Conservation (phyloP, 1,140 invertebrate genomes). For the Rhyacophila brunnea region DNA sequence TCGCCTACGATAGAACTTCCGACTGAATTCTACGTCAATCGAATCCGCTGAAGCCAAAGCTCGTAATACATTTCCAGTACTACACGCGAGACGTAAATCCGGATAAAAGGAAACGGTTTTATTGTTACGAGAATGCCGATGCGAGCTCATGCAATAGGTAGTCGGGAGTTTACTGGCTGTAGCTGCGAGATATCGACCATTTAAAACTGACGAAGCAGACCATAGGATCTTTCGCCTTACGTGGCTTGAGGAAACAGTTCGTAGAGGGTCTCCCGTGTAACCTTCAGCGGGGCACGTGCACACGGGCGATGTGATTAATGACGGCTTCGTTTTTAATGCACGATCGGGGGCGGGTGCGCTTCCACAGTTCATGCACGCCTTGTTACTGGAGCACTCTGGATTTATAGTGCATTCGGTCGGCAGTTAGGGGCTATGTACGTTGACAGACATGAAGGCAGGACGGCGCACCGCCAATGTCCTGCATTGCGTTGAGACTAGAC, state of each 20-base stretch:
- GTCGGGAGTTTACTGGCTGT: too few relatives aligned
- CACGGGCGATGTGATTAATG: conserved; percentile 65
- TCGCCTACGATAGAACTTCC: too few relatives aligned
- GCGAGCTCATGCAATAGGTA: too few relatives aligned
- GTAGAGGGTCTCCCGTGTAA: conserved; percentile 71
- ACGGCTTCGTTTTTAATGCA: conserved; percentile 63
- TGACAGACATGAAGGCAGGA: conserved; percentile 67
- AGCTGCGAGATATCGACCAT: too few relatives aligned
- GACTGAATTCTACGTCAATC: too few relatives aligned
- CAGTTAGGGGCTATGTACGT: conserved; percentile 72
- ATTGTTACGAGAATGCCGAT: conserved; percentile 20
- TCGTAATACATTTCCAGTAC: too few relatives aligned
- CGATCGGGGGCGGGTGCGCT: conserved; percentile 71
- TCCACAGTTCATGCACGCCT: conserved; percentile 69
- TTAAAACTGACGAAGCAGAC: too few relatives aligned
- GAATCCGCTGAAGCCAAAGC: too few relatives aligned
- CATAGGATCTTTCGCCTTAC: too few relatives aligned
- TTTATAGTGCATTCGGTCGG: conserved; percentile 73
- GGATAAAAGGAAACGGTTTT: too few relatives aligned
- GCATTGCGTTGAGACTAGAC: conserved; percentile 70
- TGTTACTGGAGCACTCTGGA: conserved; percentile 65
- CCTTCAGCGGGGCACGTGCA: conserved; percentile 67
- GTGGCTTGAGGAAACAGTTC: conserved; percentile 50
- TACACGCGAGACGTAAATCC: too few relatives aligned
- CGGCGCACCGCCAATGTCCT: conserved; percentile 59